Conservation (phyloP, 2,797 vertebrate genomes). For the Hydrolagus colliei region DNA sequence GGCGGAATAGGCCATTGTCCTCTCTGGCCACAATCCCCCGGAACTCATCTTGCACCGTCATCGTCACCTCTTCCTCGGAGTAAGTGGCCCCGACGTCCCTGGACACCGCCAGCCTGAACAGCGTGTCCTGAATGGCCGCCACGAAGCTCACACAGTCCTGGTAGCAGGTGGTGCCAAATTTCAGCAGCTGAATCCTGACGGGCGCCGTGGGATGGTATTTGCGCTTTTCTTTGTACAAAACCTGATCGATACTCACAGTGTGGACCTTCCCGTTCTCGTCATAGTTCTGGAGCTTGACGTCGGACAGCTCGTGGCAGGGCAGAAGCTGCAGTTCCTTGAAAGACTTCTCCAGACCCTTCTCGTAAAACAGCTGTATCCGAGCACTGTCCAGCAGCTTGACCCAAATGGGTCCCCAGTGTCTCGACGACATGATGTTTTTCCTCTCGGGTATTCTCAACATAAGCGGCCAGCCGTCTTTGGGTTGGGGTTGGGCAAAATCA, state of each 20-base stretch:
- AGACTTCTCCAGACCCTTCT: slow-evolving; percentile 75
- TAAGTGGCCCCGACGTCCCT: slow-evolving; percentile 62
- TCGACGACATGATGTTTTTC: slow-evolving; percentile 85
- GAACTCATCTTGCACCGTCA: slow-evolving; percentile 75
- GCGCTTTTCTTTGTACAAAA: slow-evolving; percentile 73
- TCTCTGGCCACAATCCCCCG: slow-evolving; percentile 63
- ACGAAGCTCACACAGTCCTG: slow-evolving; percentile 74
- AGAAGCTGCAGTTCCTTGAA: slow-evolving; percentile 73
- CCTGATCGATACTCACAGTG: slow-evolving; percentile 68
- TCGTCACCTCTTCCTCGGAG: slow-evolving; percentile 71
- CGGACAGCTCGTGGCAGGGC: slow-evolving; percentile 69
- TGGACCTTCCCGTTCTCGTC: slow-evolving; percentile 76
- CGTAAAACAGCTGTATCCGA: slow-evolving; percentile 71
- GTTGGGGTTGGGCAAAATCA: slow-evolving; percentile 48
- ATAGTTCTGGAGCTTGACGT: slow-evolving; percentile 73
- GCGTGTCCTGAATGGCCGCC: slow-evolving; percentile 57
- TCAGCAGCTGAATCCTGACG: slow-evolving; percentile 70
- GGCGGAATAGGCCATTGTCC: slow-evolving; percentile 60
- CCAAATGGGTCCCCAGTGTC: slow-evolving; percentile 81
- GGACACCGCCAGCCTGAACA: slow-evolving; percentile 59
- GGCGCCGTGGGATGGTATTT: slow-evolving; percentile 75
- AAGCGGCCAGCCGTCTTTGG: slow-evolving; percentile 75
- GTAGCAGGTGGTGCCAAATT: slow-evolving; percentile 72
- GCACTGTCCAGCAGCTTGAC: slow-evolving; percentile 61
- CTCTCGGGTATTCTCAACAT: slow-evolving; percentile 83